Conservation (phyloP, 2,113 vertebrate species). For the Azemiops feae region DNA sequence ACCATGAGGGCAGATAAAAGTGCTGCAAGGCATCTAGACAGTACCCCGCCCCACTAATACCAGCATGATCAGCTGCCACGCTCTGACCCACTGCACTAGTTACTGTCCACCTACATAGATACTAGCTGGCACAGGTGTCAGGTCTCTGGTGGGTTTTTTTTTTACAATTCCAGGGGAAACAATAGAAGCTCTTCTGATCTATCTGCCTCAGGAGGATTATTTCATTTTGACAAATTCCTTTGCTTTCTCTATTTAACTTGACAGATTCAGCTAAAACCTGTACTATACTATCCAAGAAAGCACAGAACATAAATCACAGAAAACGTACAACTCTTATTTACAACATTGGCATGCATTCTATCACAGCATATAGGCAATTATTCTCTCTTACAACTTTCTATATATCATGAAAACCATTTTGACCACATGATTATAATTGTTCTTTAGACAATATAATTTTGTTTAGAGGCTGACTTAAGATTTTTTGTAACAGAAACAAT, state of each 20-base stretch:
- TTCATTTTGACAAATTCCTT: constrained; percentile 12
- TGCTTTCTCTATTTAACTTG: constrained; percentile 14
- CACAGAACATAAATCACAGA: background rate
- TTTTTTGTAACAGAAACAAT: background rate
- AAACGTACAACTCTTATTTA: background rate
- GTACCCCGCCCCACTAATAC: background rate
- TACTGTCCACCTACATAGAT: background rate
- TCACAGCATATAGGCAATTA: background rate
- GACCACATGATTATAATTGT: background rate
- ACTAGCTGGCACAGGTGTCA: constrained; percentile 31
- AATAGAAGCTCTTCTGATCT: background rate
- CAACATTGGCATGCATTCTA: background rate
- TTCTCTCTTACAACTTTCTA: background rate
- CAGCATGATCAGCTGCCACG: constrained; percentile 14
- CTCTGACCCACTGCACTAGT: background rate
- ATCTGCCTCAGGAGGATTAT: background rate
- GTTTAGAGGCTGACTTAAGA: background rate
- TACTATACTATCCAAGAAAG: constrained; percentile 17
- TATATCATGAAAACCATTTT: background rate
- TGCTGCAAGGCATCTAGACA: constrained; percentile 27
- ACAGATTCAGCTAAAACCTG: constrained; percentile 8
- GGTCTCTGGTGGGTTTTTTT: background rate
- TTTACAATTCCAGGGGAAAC: background rate
- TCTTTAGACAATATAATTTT: background rate
- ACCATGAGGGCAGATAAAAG: constrained; percentile 33